Evolutionary conservation across 2,113 vertebrate species (phyloP).

Genomic region (Carettochelys insculpta): DNA sequence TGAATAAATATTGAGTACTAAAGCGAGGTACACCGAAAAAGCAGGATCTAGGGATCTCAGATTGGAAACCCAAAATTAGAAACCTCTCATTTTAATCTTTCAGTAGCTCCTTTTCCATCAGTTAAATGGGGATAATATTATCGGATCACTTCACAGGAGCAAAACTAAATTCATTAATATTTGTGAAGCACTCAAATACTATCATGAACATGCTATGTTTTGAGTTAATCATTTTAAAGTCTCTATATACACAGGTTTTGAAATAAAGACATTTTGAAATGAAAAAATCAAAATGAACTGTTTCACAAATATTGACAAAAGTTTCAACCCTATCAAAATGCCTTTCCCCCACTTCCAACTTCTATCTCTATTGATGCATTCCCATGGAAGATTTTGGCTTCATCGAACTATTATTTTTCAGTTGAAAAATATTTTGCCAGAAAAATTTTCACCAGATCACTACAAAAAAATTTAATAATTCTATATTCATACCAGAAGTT

Average conservation of each 20-base stretch:
- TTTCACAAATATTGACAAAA: neutral
- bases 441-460: conserved; percentile 13
- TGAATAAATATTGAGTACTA: neutral
- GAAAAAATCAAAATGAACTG: neutral
- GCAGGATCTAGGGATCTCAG: neutral
- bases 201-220: too few relatives aligned
- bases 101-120: neutral
- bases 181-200: too few relatives aligned
- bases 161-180: neutral
- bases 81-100: neutral
- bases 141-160: neutral
- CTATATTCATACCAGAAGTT: neutral
- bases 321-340: neutral
- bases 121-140: neutral
- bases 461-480: conserved; percentile 29
- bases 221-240: neutral
- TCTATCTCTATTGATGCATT: neutral
- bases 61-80: neutral
- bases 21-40: neutral
- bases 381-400: neutral
- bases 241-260: neutral
- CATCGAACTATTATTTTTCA: neutral
- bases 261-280: neutral
- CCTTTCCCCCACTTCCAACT: neutral
- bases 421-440: neutral